phyloP scores from a whole-genome alignment of 2,797 vertebrate genomes.

The Decapterus maruadsi region DNA sequence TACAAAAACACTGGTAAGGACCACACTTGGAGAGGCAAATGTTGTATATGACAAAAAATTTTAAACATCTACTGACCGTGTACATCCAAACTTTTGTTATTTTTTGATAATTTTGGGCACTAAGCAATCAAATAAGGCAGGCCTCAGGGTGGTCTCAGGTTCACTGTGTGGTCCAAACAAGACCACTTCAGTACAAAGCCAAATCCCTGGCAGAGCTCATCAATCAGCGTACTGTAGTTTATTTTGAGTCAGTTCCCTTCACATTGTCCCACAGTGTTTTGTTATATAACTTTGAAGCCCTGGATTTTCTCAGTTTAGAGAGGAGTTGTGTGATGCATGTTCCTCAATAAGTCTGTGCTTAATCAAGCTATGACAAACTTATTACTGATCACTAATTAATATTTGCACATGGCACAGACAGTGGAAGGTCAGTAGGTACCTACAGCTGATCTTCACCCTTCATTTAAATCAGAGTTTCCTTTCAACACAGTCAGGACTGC shows the following conservation, averaged over 20 bases:
- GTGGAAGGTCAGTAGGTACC: background rate
- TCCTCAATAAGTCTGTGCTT: background rate
- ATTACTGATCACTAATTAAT: background rate
- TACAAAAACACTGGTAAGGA: constrained; percentile 10
- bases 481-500: no score
- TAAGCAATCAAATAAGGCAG: background rate
- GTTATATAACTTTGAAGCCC: background rate
- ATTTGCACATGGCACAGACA: background rate
- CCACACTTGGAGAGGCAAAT: background rate
- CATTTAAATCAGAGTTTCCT: no score
- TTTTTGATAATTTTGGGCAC: background rate
- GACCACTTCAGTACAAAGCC: background rate
- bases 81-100: background rate
- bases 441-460: no score
- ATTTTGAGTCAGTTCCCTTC: background rate
- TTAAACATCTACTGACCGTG: background rate
- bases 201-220: background rate
- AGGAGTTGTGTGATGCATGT: background rate
- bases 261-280: background rate
- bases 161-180: background rate
- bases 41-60: no score
- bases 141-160: background rate
- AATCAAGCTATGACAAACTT: background rate
- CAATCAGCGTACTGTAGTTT: background rate
- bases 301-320: background rate